A percentile compares a stretch with the other conserved stretches of the same genome.
Conservation (phyloP, 2,113 vertebrate genomes). For the Cebidichthys violaceus region DNA sequence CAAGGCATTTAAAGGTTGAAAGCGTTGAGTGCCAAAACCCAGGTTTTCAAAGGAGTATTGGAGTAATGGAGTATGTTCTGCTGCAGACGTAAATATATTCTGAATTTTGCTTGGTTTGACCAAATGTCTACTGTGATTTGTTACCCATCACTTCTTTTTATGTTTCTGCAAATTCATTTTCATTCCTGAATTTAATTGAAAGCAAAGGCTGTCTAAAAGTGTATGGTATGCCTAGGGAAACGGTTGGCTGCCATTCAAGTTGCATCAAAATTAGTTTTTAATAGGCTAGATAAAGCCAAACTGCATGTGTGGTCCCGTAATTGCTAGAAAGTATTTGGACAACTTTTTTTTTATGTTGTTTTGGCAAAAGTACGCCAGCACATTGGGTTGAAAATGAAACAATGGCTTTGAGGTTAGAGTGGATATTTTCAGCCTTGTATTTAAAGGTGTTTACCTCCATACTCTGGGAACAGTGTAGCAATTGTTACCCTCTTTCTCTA, state of each 20-base stretch:
- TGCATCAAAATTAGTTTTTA: slow-evolving; percentile 2
- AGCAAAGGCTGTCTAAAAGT: not conserved
- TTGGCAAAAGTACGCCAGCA: not conserved
- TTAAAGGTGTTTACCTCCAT: slow-evolving; percentile 4
- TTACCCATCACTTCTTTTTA: slow-evolving; percentile 1
- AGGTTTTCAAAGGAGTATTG: not conserved
- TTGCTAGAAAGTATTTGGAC: not conserved
- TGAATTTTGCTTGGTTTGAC: not conserved
- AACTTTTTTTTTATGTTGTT: slow-evolving; percentile 28
- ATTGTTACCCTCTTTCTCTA: not conserved
- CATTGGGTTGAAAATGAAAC: not conserved
- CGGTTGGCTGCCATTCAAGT: not conserved
- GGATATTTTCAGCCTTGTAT: not conserved
- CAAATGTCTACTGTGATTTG: not conserved
- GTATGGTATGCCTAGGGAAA: slow-evolving; percentile 20
- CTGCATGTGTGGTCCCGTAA: slow-evolving; percentile 26
- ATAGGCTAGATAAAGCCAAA: slow-evolving; percentile 7
- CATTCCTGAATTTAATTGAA: slow-evolving; percentile 21
- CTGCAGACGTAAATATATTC: not conserved
- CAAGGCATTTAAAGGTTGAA: slow-evolving; percentile 7
- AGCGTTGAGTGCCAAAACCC: not conserved
- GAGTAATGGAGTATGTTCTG: not conserved
- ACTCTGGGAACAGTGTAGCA: not conserved
- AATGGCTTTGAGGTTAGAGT: not conserved
- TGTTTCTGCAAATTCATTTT: slow-evolving; percentile 23